Conservation (phyloP, 2,888 invertebrate species). For the Palloptera scutellata region DNA sequence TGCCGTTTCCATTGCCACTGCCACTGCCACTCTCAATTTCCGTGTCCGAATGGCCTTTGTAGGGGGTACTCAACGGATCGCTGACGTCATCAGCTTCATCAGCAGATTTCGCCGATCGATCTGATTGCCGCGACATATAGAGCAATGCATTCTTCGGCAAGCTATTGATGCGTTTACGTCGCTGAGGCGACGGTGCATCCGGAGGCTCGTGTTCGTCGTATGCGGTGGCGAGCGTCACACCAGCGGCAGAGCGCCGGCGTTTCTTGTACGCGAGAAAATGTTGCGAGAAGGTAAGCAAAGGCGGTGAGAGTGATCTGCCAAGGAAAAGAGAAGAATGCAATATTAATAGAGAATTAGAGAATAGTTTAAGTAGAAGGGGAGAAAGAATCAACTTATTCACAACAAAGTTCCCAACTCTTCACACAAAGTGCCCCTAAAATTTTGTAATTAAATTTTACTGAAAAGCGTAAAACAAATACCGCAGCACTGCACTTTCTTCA, state of each 20-base stretch:
- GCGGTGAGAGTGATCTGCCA: slow-evolving; percentile 52
- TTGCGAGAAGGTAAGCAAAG: slow-evolving; percentile 39
- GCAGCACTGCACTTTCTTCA: too few relatives aligned
- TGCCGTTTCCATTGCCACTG: too few relatives aligned
- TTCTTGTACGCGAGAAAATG: slow-evolving; percentile 48
- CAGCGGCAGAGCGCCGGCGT: slow-evolving; percentile 54
- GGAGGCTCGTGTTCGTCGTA: slow-evolving; percentile 25
- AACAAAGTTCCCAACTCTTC: too few relatives aligned
- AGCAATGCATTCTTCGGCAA: slow-evolving; percentile 55
- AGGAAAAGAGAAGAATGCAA: neutral
- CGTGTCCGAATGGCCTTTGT: slow-evolving; percentile 44
- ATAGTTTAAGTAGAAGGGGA: neutral
- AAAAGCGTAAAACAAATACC: too few relatives aligned
- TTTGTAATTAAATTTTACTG: too few relatives aligned
- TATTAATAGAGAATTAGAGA: neutral
- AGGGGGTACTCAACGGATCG: slow-evolving; percentile 24
- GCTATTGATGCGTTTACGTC: slow-evolving; percentile 56
- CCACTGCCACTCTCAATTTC: slow-evolving; percentile 38
- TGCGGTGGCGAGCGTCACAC: neutral
- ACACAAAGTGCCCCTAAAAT: too few relatives aligned
- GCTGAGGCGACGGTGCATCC: slow-evolving; percentile 44
- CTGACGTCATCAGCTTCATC: slow-evolving; percentile 1
- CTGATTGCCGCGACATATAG: slow-evolving; percentile 42
- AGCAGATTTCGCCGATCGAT: slow-evolving; percentile 7
- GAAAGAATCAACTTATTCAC: too few relatives aligned